phyloP scores from a whole-genome alignment of 2,888 invertebrate species.

The Malthinus seriepunctatus region DNA sequence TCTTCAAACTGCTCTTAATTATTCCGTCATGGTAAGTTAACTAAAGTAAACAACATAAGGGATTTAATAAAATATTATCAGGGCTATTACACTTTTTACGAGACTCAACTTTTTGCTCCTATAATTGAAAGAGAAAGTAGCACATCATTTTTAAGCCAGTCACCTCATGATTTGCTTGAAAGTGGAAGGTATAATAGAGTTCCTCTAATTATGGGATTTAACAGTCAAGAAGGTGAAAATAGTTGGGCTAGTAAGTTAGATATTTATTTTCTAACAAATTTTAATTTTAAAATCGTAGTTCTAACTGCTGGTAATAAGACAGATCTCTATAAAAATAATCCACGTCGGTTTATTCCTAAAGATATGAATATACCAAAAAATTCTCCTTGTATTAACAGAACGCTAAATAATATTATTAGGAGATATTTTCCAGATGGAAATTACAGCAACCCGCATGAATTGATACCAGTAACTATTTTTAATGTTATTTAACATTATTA shows the following conservation, averaged over 20 bases:
- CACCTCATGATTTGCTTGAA: too few relatives aligned
- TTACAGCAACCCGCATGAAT: constrained; percentile 5
- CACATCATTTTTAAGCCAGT: too few relatives aligned
- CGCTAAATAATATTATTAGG: background rate
- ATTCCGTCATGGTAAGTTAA: constrained; percentile 8
- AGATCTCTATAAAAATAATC: background rate
- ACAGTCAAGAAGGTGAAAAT: too few relatives aligned
- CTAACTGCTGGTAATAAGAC: background rate
- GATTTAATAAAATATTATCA: too few relatives aligned
- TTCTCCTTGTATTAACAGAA: background rate
- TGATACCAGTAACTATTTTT: constrained; percentile 10
- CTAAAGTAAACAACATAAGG: too few relatives aligned
- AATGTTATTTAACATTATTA: too few relatives aligned
- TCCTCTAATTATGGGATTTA: too few relatives aligned
- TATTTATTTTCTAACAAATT: too few relatives aligned
- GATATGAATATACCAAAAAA: background rate
- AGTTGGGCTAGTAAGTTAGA: constrained; percentile 6
- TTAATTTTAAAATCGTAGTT: too few relatives aligned
- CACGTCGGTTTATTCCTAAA: background rate
- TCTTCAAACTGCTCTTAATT: background rate
- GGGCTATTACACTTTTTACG: constrained; percentile 6
- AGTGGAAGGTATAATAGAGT: too few relatives aligned
- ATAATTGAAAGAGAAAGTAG: too few relatives aligned
- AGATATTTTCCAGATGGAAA: too few relatives aligned
- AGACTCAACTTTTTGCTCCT: constrained; percentile 13